Percentiles rank a stretch among this genome's conserved stretches.
These are phyloP conservation scores for Fopius arisanus DNA, from an alignment of 1,140 invertebrate species.

Conservation along the genomic window DNA sequence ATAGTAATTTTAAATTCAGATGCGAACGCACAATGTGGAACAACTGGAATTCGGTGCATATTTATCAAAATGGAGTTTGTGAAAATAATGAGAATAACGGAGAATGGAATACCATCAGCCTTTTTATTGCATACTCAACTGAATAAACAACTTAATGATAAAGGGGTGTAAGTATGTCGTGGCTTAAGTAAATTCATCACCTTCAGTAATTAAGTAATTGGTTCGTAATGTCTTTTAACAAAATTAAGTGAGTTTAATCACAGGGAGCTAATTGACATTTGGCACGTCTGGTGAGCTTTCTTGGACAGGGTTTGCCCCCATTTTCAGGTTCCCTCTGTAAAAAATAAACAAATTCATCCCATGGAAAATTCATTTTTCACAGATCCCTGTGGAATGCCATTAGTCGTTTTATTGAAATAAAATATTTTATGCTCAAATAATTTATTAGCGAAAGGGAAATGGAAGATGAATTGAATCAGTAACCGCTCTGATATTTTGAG, in stretches of 20 bases:
- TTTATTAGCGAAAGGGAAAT: no score
- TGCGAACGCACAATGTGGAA: conserved; percentile 3
- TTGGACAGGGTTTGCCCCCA: conserved; percentile 76
- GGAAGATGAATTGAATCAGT: no score
- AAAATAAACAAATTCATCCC: no score
- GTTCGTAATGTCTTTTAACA: neutral
- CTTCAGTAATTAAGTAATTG: neutral
- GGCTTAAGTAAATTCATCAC: neutral
- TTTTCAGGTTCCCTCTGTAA: conserved; percentile 69
- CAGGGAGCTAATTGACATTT: conserved; percentile 62
- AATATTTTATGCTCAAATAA: no score
- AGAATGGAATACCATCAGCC: conserved; percentile 14
- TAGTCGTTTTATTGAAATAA: no score
- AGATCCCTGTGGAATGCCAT: no score
- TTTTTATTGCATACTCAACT: conserved; percentile 15
- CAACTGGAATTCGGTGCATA: neutral
- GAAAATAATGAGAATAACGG: neutral
- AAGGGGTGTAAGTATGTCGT: neutral
- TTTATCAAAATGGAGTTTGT: neutral
- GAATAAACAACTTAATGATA: conserved; percentile 6
- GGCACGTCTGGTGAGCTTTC: conserved; percentile 64
- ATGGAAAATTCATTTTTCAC: no score
- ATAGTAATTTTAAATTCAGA: conserved; percentile 10
- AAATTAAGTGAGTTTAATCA: conserved; percentile 28
- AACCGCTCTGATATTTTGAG: no score